Evolutionary conservation across 2,797 vertebrate species (phyloP), one percentile per base, ranked within the genome.

Genomic region (Eidolon dupreanum): DNA sequence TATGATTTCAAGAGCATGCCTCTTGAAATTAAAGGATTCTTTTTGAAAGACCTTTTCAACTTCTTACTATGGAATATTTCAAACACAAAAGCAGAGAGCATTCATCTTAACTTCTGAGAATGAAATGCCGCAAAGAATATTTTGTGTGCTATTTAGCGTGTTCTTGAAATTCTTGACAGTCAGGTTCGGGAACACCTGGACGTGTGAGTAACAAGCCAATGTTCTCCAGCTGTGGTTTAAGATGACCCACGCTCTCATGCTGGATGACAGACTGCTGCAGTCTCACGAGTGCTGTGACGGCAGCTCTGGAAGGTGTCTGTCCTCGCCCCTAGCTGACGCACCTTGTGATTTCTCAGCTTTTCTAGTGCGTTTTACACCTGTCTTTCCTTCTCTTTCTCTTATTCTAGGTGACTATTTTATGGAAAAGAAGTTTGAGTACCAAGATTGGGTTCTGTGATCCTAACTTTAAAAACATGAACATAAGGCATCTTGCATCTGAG

Each of bases 291-390:
- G 17, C 59, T 49, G 49, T 26, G 31, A 31, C 10, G 46, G 65
- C 24, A 73, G 4, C 31, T 49, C 22, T 89, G 3, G 15, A 12
- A 31, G 17, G 7, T 53, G 7, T 73, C 55, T 70, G 55, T 19
- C 74, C 13, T 12, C 31, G 43, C 36, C 68, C 38, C 38, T 53
- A 0, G 12, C 26, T 6, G 8, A 24, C 15, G n/a, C 15, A 4
- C 65, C 41, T 49, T n/a, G n/a, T 12, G 3, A 8, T 61, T 59
- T 49, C 41, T 12, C 0, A 2, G 3, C 0, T 84, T 74, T 8
- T 17, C 11, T 55, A 22, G n/a, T 3, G 15, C 9, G 26, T 70
- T n/a, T 68, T 57, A 0, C 66, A 16, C 0, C 7, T 71, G 0
- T 85, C 63, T 95, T 59, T 57, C 0, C n/a, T 38, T 53, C 53